Evolutionary conservation across 2,888 invertebrate species (phyloP).

Genomic region (Adelphocoris suturalis): DNA sequence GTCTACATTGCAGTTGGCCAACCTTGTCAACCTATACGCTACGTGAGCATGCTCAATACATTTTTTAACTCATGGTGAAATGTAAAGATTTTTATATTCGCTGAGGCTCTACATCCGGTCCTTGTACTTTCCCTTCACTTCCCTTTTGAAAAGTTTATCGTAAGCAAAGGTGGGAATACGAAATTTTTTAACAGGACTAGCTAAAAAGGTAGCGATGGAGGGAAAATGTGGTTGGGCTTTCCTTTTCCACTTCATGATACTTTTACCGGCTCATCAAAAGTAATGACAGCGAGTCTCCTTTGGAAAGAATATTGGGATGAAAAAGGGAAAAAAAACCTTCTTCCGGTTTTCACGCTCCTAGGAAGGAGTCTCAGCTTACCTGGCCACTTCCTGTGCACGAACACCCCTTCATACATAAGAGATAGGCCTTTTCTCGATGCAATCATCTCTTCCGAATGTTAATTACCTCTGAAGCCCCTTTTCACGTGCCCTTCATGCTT

Average conservation of each 20-base stretch:
- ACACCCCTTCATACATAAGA: conserved; percentile 57
- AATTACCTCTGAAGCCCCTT: conserved; percentile 49
- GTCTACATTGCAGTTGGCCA: no score
- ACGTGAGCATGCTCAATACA: no score
- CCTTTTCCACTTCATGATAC: conserved; percentile 43
- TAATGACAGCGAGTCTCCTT: conserved; percentile 34
- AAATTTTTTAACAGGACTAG: conserved; percentile 10
- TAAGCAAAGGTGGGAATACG: conserved; percentile 14
- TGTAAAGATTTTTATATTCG: no score
- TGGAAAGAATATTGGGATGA: conserved; percentile 35
- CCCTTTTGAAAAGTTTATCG: background rate
- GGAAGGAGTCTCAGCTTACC: background rate
- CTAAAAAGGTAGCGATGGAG: conserved; percentile 3
- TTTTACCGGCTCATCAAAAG: conserved; percentile 68
- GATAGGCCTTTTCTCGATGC: conserved; percentile 63
- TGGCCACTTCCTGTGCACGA: conserved; percentile 44
- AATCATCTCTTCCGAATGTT: conserved; percentile 65
- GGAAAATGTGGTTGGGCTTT: background rate
- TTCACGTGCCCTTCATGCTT: conserved; percentile 30
- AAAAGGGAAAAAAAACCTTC: conserved; percentile 18
- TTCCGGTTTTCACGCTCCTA: conserved; percentile 57
- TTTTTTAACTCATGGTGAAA: no score
- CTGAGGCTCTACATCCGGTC: background rate
- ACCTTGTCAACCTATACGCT: no score
- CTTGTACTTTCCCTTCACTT: background rate